Percentiles rank a stretch among this genome's conserved stretches.
Conservation (phyloP, 2,113 vertebrate species). For the Tichodroma muraria region DNA sequence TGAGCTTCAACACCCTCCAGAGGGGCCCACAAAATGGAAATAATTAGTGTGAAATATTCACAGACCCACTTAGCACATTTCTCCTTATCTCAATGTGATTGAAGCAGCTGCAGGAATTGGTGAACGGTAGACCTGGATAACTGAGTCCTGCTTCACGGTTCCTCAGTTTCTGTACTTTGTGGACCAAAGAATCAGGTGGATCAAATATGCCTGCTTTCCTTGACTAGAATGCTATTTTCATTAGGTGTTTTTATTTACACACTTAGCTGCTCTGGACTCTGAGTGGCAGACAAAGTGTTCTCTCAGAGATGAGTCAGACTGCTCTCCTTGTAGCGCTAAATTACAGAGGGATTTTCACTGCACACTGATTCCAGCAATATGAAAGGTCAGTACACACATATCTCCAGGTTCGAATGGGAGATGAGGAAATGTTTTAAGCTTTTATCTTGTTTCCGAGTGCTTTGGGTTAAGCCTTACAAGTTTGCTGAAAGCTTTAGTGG, state of each 20-base stretch:
- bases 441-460: conserved; percentile 64
- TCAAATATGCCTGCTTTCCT: not conserved
- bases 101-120: not conserved
- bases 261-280: not conserved
- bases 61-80: accelerated
- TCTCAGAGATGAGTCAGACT: conserved; percentile 21
- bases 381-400: conserved; percentile 61
- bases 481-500: conserved; percentile 50
- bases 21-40: not conserved
- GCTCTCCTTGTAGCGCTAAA: conserved; percentile 37
- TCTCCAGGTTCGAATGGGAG: not conserved
- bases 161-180: not conserved
- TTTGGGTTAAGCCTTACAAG: conserved; percentile 60
- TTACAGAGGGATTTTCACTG: conserved; percentile 51
- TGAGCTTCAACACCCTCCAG: not conserved
- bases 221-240: not conserved
- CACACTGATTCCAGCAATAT: conserved; percentile 2
- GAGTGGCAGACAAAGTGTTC: conserved; percentile 4
- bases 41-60: not conserved
- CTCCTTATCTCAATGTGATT: not conserved
- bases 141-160: not conserved
- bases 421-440: conserved; percentile 53
- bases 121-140: not conserved
- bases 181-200: not conserved
- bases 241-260: not conserved